A percentile compares a stretch with the other conserved stretches of the same genome.
phyloP scores from a whole-genome alignment of 35 echinoderm and acorn worm genomes.

The Acanthaster planci region DNA sequence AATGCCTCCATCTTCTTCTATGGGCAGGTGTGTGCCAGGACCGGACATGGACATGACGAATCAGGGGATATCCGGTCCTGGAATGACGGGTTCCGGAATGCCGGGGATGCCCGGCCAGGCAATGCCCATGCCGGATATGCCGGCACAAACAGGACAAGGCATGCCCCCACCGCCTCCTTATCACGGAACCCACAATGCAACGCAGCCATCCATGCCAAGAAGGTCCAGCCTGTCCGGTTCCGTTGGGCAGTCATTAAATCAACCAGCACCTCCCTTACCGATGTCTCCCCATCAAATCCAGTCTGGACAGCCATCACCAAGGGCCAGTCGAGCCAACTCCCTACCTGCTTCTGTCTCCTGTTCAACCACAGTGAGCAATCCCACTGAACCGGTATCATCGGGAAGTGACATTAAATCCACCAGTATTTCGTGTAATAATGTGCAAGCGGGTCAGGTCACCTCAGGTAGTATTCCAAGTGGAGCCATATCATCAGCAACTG shows the following conservation, averaged over 20 bases:
- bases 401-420: neutral
- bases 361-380: neutral
- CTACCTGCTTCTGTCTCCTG: constrained; percentile 39
- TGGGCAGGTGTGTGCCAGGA: constrained; percentile 34
- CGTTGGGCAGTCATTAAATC: constrained; percentile 31
- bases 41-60: constrained; percentile 28
- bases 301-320: constrained; percentile 54
- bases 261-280: constrained; percentile 54
- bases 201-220: constrained; percentile 56
- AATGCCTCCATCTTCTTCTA: neutral
- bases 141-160: constrained; percentile 28
- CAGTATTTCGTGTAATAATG: neutral
- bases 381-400: neutral
- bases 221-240: constrained; percentile 80
- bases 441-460: neutral
- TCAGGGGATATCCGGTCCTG: neutral
- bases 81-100: constrained; percentile 16
- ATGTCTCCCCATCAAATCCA: constrained; percentile 74
- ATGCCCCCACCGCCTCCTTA: constrained; percentile 78
- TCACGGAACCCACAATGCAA: constrained; percentile 50
- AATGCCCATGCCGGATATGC: constrained; percentile 34
- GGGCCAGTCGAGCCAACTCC: constrained; percentile 71
- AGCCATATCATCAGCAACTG: neutral
- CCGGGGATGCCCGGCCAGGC: constrained; percentile 16
- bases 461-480: neutral